These are phyloP conservation scores for Megaustenia siamemsis DNA, from an alignment of 2,888 invertebrate genomes.

Conservation along the genomic window DNA sequence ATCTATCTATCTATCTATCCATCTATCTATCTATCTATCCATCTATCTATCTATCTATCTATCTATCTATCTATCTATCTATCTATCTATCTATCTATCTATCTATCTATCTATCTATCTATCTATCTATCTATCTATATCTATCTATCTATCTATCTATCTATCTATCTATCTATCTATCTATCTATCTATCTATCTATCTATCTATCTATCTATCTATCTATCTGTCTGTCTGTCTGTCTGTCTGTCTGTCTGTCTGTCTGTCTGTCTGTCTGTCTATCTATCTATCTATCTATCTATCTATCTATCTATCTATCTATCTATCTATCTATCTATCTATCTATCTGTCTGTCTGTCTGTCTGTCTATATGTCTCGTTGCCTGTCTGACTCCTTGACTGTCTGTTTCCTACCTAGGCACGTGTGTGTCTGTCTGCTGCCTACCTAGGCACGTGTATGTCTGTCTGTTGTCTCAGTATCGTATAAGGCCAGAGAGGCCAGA, in stretches of 20 bases:
- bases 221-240: slow-evolving; percentile 32
- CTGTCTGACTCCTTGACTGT: slow-evolving; percentile 34
- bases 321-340: slow-evolving; percentile 26
- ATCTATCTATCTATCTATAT: slow-evolving; percentile 35
- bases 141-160: slow-evolving; percentile 36
- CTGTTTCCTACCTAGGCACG: slow-evolving; percentile 36
- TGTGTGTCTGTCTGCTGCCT: slow-evolving; percentile 34
- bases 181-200: slow-evolving; percentile 32
- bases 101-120: slow-evolving; percentile 30
- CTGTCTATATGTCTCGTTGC: slow-evolving; percentile 27
- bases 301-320: slow-evolving; percentile 26
- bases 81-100: slow-evolving; percentile 41
- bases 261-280: slow-evolving; percentile 37
- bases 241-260: slow-evolving; percentile 30
- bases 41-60: slow-evolving; percentile 31
- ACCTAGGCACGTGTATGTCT: neutral
- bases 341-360: slow-evolving; percentile 10
- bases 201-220: slow-evolving; percentile 17
- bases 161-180: slow-evolving; percentile 37
- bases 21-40: slow-evolving; percentile 27
- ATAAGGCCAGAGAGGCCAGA: no score
- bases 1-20: neutral
- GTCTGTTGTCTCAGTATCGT: no score
- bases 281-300: slow-evolving; percentile 12
- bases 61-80: slow-evolving; percentile 34